Evolutionary conservation across 2,797 vertebrate species (phyloP).

Genomic region (Bradypodion pumilum): DNA sequence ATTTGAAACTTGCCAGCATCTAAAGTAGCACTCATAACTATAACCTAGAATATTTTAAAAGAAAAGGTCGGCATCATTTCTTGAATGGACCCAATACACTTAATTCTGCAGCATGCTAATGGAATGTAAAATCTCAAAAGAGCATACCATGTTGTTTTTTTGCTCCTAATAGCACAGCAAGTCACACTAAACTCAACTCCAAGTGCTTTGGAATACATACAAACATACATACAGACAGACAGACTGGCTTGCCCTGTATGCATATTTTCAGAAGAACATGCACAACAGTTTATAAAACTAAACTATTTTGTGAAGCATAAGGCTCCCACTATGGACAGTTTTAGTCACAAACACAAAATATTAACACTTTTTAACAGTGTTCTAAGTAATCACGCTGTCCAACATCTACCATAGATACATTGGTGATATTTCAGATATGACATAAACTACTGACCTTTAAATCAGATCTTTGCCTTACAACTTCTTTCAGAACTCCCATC

Average conservation of each 20-base stretch:
- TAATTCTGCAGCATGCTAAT: neutral
- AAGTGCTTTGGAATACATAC: neutral
- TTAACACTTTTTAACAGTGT: neutral
- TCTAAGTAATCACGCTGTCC: neutral
- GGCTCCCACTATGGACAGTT: neutral
- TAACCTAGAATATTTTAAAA: slow-evolving; percentile 80
- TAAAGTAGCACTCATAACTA: slow-evolving; percentile 96
- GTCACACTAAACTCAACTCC: neutral
- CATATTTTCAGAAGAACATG: too few relatives aligned
- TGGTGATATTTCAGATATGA: slow-evolving; percentile 9
- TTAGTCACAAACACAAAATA: neutral
- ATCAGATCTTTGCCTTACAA: slow-evolving; percentile 91
- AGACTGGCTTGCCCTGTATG: too few relatives aligned
- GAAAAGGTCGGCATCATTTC: neutral
- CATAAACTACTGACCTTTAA: slow-evolving; percentile 85
- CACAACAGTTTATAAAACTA: neutral
- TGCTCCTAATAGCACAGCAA: neutral
- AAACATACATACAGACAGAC: too few relatives aligned
- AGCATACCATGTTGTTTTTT: neutral
- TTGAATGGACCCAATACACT: neutral
- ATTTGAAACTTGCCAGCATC: slow-evolving; percentile 97
- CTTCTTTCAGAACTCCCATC: slow-evolving; percentile 96
- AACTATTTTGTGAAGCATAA: neutral
- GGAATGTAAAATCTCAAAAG: neutral
- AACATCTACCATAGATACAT: neutral